Base-by-base conservation (phyloP, 2,113 vertebrate genomes). In the Mustela nigripes region DNA sequence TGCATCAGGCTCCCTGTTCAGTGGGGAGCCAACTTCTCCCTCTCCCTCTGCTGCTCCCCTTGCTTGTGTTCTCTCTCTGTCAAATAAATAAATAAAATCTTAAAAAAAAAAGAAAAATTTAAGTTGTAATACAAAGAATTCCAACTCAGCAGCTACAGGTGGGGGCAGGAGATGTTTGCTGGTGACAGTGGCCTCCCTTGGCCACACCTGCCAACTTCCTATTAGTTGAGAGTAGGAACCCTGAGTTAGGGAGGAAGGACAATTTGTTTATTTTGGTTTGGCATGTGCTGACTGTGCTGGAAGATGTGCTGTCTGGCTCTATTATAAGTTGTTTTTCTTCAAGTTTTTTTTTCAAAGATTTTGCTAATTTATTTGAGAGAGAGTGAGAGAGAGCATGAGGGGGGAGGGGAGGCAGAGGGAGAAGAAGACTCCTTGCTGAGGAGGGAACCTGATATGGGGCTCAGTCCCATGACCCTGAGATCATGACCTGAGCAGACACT, bases 51-150 rank as follows among this genome's bases (percentile, higher is more conserved):
- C 53, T 56, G 53, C 53, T 56, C 16, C 53, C 53, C 53, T 16
- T 56, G 53, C 53, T 18, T 56, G 53, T 56, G 18, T 16, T 56
- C 16, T 56, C 53, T 56, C 5, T 56, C 53, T 56, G 53, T 56
- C 53, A 56, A 56, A 56, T 56, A 18, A 56, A 60, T 60, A 60
- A 22, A 60, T 60, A 60, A 60, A 60, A 24, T 60, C 58, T 60
- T 60, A 10, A 24, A 60, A 24, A 80, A 53, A 15, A 53, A 53
- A 53, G 50, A 53, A 53, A 82, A 76, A 50, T 39, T 93, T 60
- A 95, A 85, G 2, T 80, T 80, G 3, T 79, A 83, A 96, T 88
- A 39, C 60, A 94, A 92, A 45, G 11, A 12, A 50, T 16, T 93
- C 16, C 12, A 80, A 91, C 56, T 93, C n/a, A 67, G 24, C 45